Evolutionary conservation across 2,113 vertebrate species (phyloP).

Genomic region (Neolamprologus sp.): DNA sequence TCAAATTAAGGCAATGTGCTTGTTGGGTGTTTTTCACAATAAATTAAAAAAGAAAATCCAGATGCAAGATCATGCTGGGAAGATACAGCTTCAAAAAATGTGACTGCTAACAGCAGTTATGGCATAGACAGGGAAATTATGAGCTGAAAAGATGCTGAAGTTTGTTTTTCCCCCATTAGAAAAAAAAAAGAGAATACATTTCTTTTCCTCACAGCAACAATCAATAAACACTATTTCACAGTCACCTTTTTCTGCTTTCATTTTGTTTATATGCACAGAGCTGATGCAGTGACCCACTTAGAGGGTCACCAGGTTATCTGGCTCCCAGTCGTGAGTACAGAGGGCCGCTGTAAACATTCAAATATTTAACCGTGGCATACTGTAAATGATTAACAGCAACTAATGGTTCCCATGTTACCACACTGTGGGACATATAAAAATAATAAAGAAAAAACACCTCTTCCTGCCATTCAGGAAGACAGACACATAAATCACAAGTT

Average conservation of each 20-base stretch:
- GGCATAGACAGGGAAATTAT: neutral
- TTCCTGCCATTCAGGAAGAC: neutral
- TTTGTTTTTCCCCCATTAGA: neutral
- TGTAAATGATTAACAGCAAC: slow-evolving; percentile 42
- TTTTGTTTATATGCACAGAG: neutral
- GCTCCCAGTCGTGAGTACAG: neutral
- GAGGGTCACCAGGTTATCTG: neutral
- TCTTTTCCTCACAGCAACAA: neutral
- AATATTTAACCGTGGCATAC: slow-evolving; percentile 9
- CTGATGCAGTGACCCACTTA: neutral
- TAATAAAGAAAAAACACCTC: neutral
- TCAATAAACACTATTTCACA: neutral
- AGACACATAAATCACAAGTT: neutral
- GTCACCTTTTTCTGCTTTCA: neutral
- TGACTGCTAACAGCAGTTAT: neutral
- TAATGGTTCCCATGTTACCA: slow-evolving; percentile 45
- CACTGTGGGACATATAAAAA: neutral
- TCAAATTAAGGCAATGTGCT: slow-evolving; percentile 44
- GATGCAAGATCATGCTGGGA: slow-evolving; percentile 36
- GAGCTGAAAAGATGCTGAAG: neutral
- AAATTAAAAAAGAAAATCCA: slow-evolving; percentile 49
- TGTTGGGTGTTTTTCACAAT: slow-evolving; percentile 23
- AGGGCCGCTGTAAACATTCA: slow-evolving; percentile 6
- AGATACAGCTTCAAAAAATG: neutral
- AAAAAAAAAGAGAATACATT: neutral